Evolutionary conservation across 2,888 invertebrate genomes (phyloP).

Genomic region (Mimas tiliae): DNA sequence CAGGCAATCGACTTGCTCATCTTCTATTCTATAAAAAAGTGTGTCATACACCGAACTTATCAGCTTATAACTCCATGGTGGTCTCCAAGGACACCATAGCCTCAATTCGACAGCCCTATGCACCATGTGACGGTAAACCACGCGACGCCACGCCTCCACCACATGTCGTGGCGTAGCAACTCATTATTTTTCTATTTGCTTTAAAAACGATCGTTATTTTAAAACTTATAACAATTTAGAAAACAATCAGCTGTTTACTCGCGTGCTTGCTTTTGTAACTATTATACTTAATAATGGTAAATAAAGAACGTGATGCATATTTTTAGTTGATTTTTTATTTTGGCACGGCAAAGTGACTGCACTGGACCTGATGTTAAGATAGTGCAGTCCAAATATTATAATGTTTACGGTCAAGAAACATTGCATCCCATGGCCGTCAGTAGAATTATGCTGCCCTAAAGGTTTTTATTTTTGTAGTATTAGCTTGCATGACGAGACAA

Average conservation of each 20-base stretch:
- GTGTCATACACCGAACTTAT: too few relatives aligned
- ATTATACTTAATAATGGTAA: background rate
- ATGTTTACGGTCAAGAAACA: too few relatives aligned
- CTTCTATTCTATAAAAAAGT: too few relatives aligned
- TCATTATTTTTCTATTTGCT: slow-evolving; percentile 61
- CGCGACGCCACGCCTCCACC: slow-evolving; percentile 35
- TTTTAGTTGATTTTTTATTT: background rate
- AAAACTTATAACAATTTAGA: slow-evolving; percentile 20
- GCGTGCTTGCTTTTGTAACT: slow-evolving; percentile 1
- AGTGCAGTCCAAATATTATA: too few relatives aligned
- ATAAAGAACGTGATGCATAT: background rate
- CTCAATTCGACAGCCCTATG: background rate
- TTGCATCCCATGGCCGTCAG: too few relatives aligned
- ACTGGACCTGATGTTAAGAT: too few relatives aligned
- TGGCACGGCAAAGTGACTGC: too few relatives aligned
- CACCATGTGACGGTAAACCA: slow-evolving; percentile 11
- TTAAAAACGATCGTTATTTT: slow-evolving; percentile 29
- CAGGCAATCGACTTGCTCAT: too few relatives aligned
- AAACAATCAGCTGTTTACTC: slow-evolving; percentile 15
- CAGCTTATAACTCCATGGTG: background rate
- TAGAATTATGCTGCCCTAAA: too few relatives aligned
- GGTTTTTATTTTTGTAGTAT: too few relatives aligned
- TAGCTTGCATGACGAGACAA: too few relatives aligned
- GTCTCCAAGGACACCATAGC: background rate
- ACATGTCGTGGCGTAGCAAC: slow-evolving; percentile 40